Evolutionary conservation across 2,113 vertebrate species (phyloP), one percentile per base, ranked within the genome.

Genomic region (Chaetorhynchus papuensis): DNA sequence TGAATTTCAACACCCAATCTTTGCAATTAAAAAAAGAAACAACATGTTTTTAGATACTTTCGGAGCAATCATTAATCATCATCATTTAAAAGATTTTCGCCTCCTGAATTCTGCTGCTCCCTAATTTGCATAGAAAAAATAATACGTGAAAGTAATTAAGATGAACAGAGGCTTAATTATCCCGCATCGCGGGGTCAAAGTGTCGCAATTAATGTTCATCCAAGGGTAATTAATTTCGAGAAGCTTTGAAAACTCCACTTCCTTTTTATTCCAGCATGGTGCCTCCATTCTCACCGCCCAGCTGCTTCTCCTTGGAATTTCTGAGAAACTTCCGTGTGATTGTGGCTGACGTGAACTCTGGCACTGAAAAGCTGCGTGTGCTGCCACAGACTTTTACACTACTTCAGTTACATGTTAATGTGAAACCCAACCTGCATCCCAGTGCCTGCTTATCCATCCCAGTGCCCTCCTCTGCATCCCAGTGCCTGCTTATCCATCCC

Each of bases 61-160:
- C 8, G 5, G 63, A 11, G 56, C 49, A 92, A 88, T 75, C 87
- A 72, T 90, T 96, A 89, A 85, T 83, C 83, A 83, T 79, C 61
- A n/a, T 74, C 26, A 90, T 90, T 93, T 79, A 87, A 86, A 94
- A 86, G 78, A 88, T 71, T 77, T 92, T 96, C 49, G 70, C 87
- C 88, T 76, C 81, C 94, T 69, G 84, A 83, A 94, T 95, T 91
- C 81, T 86, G 93, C 88, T 4, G 70, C 42, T 97, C 66, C 56
- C 65, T 95, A 30, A 97, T 92, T 94, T 95, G 77, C 86, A 90
- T 22, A 47, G 82, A 90, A 87, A 95, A 93, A 95, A 86, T 31
- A 88, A 47, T 66, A 89, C 14, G 65, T 49, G 94, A 83, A 95
- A 95, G 75, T 93, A 94, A 97, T 94, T 89, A 94, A 96, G 93